A percentile compares a stretch with the other conserved stretches of the same genome.
phyloP scores from a whole-genome alignment of 2,888 invertebrate genomes.

The Omphaloscelis lunosa region DNA sequence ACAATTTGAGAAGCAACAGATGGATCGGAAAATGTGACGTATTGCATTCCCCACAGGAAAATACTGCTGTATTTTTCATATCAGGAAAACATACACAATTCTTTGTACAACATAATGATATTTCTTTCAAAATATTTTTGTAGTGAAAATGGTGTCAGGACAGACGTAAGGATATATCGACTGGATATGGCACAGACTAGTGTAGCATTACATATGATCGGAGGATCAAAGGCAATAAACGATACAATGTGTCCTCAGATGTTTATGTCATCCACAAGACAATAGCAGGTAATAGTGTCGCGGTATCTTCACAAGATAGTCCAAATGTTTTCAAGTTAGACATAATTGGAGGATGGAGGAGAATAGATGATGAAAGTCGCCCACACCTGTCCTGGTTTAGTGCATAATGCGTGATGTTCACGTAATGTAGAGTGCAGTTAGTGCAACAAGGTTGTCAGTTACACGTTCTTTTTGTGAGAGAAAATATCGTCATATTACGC shows the following conservation, averaged over 20 bases:
- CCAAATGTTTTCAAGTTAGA: conserved; percentile 28
- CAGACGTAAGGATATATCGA: conserved; percentile 16
- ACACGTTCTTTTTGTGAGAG: background rate
- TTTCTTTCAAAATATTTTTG: background rate
- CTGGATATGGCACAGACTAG: background rate
- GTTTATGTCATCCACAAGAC: conserved; percentile 30
- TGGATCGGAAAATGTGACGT: conserved; percentile 41
- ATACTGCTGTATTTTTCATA: conserved; percentile 9
- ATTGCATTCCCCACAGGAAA: conserved; percentile 22
- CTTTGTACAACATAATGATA: conserved; percentile 15
- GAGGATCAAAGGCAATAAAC: conserved; percentile 28
- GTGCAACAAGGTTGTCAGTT: conserved; percentile 29
- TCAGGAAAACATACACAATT: conserved; percentile 5
- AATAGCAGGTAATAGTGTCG: conserved; percentile 7
- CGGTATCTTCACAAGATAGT: conserved; percentile 32
- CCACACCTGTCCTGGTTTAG: conserved; percentile 36
- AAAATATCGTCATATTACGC: background rate
- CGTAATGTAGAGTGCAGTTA: conserved; percentile 9
- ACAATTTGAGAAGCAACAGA: conserved; percentile 45
- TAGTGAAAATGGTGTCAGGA: background rate
- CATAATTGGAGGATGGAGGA: conserved; percentile 40
- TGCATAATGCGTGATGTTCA: conserved; percentile 6
- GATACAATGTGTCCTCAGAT: conserved; percentile 22
- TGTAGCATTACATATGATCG: conserved; percentile 24
- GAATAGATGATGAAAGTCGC: conserved; percentile 44